These are phyloP conservation scores for Microtus oregoni DNA, from an alignment of 2,113 vertebrate genomes.

Conservation along the genomic window DNA sequence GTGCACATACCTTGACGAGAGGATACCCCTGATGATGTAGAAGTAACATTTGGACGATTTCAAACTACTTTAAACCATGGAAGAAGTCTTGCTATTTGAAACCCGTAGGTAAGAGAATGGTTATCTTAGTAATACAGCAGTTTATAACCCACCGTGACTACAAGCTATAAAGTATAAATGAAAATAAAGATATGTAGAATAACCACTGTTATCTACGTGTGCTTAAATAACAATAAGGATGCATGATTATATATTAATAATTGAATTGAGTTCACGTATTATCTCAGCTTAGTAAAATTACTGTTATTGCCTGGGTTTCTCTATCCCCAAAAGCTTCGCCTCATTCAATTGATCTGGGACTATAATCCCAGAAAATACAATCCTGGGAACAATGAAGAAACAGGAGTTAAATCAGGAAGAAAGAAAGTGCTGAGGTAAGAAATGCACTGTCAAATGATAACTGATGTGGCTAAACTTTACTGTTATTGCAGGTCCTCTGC, in stretches of 20 bases:
- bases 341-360: conserved; percentile 6
- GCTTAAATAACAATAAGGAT: conserved; percentile 50
- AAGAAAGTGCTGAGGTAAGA: conserved; percentile 1
- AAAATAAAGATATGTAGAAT: not conserved
- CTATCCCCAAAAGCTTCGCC: not conserved
- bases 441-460: not conserved
- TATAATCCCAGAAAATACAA: not conserved
- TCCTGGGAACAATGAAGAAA: not conserved
- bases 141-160: not conserved
- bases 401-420: not conserved
- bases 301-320: not conserved
- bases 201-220: not conserved
- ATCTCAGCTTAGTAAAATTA: conserved; percentile 3
- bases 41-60: conserved; percentile 21
- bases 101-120: not conserved
- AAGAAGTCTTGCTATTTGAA: not conserved
- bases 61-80: not conserved
- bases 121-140: not conserved
- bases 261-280: conserved; percentile 6
- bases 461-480: not conserved
- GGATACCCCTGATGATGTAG: not conserved
- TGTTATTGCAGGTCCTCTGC: not conserved
- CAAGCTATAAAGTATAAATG: not conserved
- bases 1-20: conserved; percentile 11
- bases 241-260: not conserved